A percentile compares a stretch with the other conserved stretches of the same genome.
Evolutionary conservation across 1,140 invertebrate genomes (phyloP).

Genomic region (Trypoxylus dichotomus): DNA sequence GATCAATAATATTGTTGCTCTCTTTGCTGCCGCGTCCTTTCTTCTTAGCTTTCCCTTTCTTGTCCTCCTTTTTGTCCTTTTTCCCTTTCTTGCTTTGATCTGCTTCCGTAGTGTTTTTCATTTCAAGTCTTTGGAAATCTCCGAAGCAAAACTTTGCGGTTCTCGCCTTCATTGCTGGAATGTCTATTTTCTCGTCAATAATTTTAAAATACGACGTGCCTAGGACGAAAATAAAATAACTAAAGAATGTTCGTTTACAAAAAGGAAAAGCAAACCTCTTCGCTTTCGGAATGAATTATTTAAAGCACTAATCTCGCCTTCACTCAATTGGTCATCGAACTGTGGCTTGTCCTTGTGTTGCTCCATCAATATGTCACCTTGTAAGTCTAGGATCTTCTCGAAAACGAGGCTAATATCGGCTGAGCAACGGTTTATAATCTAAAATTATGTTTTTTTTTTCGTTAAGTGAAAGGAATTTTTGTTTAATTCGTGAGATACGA

Average conservation of each 20-base stretch:
- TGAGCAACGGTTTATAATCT: background rate
- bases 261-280: background rate
- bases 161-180: background rate
- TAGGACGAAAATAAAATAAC: background rate
- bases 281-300: background rate
- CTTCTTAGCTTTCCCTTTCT: background rate
- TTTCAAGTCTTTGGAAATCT: background rate
- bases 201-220: background rate
- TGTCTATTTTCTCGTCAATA: background rate
- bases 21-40: background rate
- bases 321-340: background rate
- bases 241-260: too few relatives aligned
- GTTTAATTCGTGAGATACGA: too few relatives aligned
- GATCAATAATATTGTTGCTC: background rate
- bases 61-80: background rate
- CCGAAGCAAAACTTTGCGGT: background rate
- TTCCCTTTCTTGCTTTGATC: background rate
- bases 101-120: background rate
- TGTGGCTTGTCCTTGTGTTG: background rate
- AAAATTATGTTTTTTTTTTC: too few relatives aligned
- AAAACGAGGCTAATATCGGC: background rate
- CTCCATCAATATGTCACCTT: background rate
- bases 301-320: background rate
- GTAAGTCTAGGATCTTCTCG: background rate
- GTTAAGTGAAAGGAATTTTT: too few relatives aligned